Evolutionary conservation across 2,113 vertebrate genomes (phyloP).

Genomic region (Anoplopoma fimbria): DNA sequence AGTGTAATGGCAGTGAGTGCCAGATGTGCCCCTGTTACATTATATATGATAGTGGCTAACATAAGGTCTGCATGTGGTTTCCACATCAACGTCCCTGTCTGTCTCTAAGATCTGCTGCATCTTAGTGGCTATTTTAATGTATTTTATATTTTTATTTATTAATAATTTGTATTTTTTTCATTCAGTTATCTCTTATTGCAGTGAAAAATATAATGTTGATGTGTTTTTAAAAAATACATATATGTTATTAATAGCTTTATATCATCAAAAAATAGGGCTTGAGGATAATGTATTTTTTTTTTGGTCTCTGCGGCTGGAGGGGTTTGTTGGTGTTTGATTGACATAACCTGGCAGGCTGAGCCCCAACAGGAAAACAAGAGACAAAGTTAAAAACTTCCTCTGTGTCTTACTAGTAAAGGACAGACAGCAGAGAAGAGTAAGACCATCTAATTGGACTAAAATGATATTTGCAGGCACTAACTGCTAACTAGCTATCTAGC

Average conservation of each 20-base stretch:
- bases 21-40: constrained; percentile 78
- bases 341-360: not conserved
- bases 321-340: not conserved
- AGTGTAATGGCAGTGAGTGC: constrained; percentile 39
- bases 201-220: not conserved
- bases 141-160: not conserved
- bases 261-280: not conserved
- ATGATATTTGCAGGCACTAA: too few species aligned
- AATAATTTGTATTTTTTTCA: not conserved
- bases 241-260: not conserved
- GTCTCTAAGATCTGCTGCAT: constrained; percentile 3
- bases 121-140: constrained; percentile 4
- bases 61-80: constrained; percentile 44
- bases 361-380: not conserved
- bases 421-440: too few species aligned
- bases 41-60: constrained; percentile 71
- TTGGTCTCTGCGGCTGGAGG: not conserved
- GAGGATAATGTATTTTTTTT: not conserved
- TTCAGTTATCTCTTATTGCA: not conserved
- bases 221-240: not conserved
- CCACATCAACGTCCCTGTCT: constrained; percentile 13
- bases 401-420: not conserved
- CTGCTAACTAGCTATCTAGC: too few species aligned
- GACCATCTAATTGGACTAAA: too few species aligned
- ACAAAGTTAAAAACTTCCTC: not conserved